A percentile compares a stretch with the other conserved stretches of the same genome.
Conservation (phyloP, 2,113 vertebrate species). For the Neolamprologus variostigma region DNA sequence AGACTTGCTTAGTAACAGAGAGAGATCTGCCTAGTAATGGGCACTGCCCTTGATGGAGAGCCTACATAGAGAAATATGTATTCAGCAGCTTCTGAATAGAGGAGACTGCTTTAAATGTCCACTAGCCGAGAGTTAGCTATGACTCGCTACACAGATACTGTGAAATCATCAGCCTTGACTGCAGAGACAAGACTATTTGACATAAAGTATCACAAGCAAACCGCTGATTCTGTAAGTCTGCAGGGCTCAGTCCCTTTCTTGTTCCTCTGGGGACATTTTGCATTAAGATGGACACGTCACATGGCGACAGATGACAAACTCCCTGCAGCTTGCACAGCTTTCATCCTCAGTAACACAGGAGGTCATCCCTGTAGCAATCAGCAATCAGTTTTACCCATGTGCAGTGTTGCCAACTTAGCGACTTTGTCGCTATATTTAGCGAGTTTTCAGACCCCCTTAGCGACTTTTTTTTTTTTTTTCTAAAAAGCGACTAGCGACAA, state of each 20-base stretch:
- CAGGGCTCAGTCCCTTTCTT: not conserved
- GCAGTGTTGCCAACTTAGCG: not conserved
- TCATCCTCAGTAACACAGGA: not conserved
- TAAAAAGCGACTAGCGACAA: not conserved
- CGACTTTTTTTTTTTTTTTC: not conserved
- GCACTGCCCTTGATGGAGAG: not conserved
- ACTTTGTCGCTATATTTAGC: not conserved
- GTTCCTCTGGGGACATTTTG: constrained; percentile 9
- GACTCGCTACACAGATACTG: not conserved
- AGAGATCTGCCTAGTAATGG: not conserved
- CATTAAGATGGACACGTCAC: constrained; percentile 36
- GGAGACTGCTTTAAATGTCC: not conserved
- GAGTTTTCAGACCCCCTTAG: not conserved
- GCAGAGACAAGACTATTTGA: constrained; percentile 19
- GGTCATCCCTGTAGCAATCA: constrained; percentile 6
- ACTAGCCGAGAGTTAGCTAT: not conserved
- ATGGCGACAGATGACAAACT: constrained; percentile 43
- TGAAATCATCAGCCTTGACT: constrained; percentile 16
- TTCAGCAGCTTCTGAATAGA: not conserved
- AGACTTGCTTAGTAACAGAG: not conserved
- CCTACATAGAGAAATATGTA: not conserved
- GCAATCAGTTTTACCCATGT: constrained; percentile 53
- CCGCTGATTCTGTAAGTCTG: not conserved
- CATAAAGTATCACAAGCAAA: constrained; percentile 31
- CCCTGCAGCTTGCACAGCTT: not conserved